phyloP scores from a whole-genome alignment of 2,113 vertebrate species.

The Istiophorus platypterus region DNA sequence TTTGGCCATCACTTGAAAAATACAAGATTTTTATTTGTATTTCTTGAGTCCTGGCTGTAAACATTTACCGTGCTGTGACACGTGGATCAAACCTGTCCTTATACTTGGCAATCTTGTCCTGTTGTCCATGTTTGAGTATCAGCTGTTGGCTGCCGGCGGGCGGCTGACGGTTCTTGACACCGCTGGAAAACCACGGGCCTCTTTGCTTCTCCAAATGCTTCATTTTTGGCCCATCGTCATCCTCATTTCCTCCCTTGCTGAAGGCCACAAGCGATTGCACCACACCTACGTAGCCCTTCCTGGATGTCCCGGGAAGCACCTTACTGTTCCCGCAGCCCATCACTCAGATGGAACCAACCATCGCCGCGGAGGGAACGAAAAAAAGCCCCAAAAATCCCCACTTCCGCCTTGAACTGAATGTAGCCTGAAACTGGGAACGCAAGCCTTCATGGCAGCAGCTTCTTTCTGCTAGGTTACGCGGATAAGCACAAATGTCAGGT shows the following conservation, averaged over 20 bases:
- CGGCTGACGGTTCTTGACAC: not conserved
- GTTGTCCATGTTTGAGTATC: not conserved
- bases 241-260: not conserved
- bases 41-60: not conserved
- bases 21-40: not conserved
- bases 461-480: not conserved
- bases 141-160: not conserved
- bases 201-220: conserved; percentile 12
- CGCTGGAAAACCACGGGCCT: conserved; percentile 25
- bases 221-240: conserved; percentile 16
- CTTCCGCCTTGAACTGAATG: not conserved
- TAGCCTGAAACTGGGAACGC: not conserved
- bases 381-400: no score
- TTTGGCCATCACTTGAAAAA: not conserved
- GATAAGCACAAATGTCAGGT: not conserved
- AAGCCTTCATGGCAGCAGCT: not conserved
- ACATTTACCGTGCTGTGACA: conserved; percentile 70
- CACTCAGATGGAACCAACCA: conserved; percentile 4
- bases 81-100: conserved; percentile 77
- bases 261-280: conserved; percentile 64
- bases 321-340: conserved; percentile 71
- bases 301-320: conserved; percentile 45
- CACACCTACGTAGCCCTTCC: conserved; percentile 54
- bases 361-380: not conserved
- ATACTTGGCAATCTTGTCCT: conserved; percentile 52